Evolutionary conservation across 2,113 vertebrate species (phyloP).

Genomic region (Pseudopipra pipra): DNA sequence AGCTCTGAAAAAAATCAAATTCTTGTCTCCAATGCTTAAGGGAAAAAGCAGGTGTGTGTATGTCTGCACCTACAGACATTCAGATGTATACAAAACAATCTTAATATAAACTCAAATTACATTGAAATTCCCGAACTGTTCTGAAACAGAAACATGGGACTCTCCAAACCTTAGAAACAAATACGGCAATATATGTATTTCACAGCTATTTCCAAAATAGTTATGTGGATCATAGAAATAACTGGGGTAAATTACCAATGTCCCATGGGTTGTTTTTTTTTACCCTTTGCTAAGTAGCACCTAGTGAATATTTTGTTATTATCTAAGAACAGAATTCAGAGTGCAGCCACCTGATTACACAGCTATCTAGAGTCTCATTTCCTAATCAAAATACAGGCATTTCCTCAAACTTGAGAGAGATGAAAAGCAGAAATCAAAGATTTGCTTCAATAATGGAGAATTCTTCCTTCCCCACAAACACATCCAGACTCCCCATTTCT

Average conservation of each 20-base stretch:
- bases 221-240: neutral
- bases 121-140: neutral
- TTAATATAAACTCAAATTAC: neutral
- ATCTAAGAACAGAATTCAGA: neutral
- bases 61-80: neutral
- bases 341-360: neutral
- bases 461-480: neutral
- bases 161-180: neutral
- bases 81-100: neutral
- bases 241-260: neutral
- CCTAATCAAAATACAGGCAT: neutral
- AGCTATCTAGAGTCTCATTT: neutral
- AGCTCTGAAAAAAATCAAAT: neutral
- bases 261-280: rapidly evolving
- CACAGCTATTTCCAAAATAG: neutral
- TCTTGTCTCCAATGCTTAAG: neutral
- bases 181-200: neutral
- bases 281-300: neutral
- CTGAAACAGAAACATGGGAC: neutral
- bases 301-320: neutral
- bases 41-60: neutral
- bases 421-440: neutral
- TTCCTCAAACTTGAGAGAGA: neutral
- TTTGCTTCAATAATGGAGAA: neutral
- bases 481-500: neutral